phyloP scores from a whole-genome alignment of 2,113 vertebrate genomes.

The Colius striatus region DNA sequence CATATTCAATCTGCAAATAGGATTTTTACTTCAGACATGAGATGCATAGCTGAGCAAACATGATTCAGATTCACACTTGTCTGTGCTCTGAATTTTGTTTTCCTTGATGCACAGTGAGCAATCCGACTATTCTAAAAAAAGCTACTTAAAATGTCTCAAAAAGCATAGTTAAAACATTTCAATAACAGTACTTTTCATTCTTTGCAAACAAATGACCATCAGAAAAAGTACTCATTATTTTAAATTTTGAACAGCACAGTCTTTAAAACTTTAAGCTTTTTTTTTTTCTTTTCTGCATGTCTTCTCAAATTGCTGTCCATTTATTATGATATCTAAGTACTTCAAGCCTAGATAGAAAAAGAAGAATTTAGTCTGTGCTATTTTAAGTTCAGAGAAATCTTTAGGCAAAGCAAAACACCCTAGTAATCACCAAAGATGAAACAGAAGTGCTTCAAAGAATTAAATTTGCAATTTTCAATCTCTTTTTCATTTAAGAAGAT shows the following conservation, averaged over 20 bases:
- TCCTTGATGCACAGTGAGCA: not conserved
- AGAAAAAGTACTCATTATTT: not conserved
- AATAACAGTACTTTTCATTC: not conserved
- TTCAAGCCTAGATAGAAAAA: not conserved
- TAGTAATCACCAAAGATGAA: conserved; percentile 54
- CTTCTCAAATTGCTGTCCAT: not conserved
- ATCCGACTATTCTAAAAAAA: not conserved
- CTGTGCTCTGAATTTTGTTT: conserved; percentile 23
- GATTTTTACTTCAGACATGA: conserved; percentile 5
- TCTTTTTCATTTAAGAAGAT: conserved; percentile 42
- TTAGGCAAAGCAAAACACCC: conserved; percentile 15
- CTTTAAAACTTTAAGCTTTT: not conserved
- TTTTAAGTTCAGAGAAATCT: conserved; percentile 57
- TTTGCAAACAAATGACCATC: not conserved
- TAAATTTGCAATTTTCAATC: conserved; percentile 39
- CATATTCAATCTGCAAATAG: not conserved
- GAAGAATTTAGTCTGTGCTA: conserved; percentile 18
- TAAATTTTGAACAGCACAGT: not conserved
- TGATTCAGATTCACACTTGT: conserved; percentile 30
- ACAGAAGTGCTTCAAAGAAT: conserved; percentile 50
- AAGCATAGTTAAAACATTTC: not conserved
- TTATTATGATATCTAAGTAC: not conserved
- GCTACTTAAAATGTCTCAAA: not conserved
- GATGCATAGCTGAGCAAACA: conserved; percentile 24
- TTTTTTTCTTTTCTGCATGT: not conserved